A percentile compares a stretch with the other conserved stretches of the same genome.
phyloP scores from a whole-genome alignment of 2,113 vertebrate species.

The Castor canadensis region DNA sequence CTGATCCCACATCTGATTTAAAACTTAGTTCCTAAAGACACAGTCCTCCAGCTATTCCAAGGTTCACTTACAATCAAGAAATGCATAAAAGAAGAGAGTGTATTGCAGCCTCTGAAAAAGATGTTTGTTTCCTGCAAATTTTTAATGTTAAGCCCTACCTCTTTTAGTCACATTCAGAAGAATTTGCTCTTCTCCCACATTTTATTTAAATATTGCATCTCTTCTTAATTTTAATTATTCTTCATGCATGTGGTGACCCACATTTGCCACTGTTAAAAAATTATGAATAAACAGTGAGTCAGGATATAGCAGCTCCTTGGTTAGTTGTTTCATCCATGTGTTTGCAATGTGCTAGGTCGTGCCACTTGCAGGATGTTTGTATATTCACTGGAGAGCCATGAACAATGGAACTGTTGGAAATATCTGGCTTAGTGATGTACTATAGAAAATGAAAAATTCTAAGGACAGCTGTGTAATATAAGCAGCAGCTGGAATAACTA shows the following conservation, averaged over 20 bases:
- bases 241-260: not conserved
- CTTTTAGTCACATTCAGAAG: constrained; percentile 12
- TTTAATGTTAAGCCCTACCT: not conserved
- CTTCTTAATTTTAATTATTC: not conserved
- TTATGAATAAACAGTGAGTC: constrained; percentile 30
- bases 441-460: constrained; percentile 64
- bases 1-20: not conserved
- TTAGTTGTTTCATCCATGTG: constrained; percentile 53
- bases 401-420: constrained; percentile 40
- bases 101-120: not conserved
- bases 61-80: not conserved
- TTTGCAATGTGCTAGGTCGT: constrained; percentile 58
- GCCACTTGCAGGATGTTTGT: constrained; percentile 60
- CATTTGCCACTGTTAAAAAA: constrained; percentile 36
- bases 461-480: constrained; percentile 61
- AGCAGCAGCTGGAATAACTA: constrained; percentile 44
- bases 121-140: not conserved
- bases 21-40: not conserved
- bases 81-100: not conserved
- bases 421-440: constrained; percentile 37
- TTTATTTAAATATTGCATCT: constrained; percentile 17
- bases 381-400: constrained; percentile 61
- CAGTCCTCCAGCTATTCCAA: not conserved
- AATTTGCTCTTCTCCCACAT: not conserved
- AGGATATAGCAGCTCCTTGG: not conserved